These are phyloP conservation scores for Dioctria linearis DNA, from an alignment of 2,888 invertebrate species.

Conservation along the genomic window DNA sequence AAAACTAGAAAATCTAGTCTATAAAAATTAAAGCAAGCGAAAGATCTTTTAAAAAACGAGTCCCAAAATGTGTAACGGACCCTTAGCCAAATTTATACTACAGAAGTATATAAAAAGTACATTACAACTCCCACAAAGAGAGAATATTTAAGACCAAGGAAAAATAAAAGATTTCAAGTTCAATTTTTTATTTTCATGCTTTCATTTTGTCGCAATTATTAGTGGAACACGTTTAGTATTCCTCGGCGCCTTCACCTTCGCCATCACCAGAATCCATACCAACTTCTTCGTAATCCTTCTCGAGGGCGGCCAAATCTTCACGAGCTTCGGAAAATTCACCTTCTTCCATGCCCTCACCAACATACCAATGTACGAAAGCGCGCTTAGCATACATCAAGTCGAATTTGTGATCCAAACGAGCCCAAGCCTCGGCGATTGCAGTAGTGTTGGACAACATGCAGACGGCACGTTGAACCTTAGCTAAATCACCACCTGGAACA, in stretches of 20 bases:
- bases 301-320: slow-evolving; percentile 78
- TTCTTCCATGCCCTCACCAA: slow-evolving; percentile 84
- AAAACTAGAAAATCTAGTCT: too few relatives aligned
- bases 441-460: slow-evolving; percentile 98
- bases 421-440: slow-evolving; percentile 97
- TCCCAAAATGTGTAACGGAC: too few relatives aligned
- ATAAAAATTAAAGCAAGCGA: too few relatives aligned
- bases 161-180: too few relatives aligned
- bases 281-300: slow-evolving; percentile 86
- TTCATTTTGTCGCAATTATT: not conserved
- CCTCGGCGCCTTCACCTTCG: slow-evolving; percentile 81
- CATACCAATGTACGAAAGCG: slow-evolving; percentile 93
- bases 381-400: slow-evolving; percentile 95
- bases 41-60: too few relatives aligned
- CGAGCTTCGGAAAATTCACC: slow-evolving; percentile 85
- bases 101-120: too few relatives aligned
- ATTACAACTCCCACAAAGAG: too few relatives aligned
- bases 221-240: slow-evolving; percentile 73
- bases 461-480: slow-evolving; percentile 94
- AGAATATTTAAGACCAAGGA: too few relatives aligned
- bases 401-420: slow-evolving; percentile 92
- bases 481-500: slow-evolving; percentile 92
- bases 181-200: too few relatives aligned
- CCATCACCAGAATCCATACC: slow-evolving; percentile 85
- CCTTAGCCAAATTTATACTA: too few relatives aligned